A percentile compares a stretch with the other conserved stretches of the same genome.
Conservation (phyloP, 2,888 invertebrate genomes). For the Xylota segnis region DNA sequence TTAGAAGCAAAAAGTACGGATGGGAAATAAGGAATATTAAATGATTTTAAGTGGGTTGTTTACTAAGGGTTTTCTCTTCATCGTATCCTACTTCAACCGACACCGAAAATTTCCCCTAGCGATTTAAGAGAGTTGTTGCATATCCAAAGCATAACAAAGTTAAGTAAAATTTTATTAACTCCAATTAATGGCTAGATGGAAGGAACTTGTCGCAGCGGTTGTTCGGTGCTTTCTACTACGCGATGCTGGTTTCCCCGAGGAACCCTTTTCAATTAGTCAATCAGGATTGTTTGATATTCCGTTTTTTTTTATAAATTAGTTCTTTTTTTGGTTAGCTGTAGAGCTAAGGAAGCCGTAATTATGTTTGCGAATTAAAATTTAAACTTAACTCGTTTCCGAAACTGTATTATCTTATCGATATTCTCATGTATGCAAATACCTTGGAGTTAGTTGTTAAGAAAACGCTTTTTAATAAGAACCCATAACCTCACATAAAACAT, state of each 20-base stretch:
- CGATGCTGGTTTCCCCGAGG: conserved; percentile 39
- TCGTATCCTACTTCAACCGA: conserved; percentile 40
- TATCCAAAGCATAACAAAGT: conserved; percentile 61
- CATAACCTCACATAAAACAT: not conserved
- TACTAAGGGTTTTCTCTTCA: conserved; percentile 47
- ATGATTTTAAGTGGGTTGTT: conserved; percentile 61
- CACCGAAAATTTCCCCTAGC: conserved; percentile 51
- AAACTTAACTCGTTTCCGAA: conserved; percentile 31
- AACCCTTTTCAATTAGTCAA: conserved; percentile 65
- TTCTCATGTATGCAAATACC: not conserved
- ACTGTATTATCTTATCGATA: not conserved
- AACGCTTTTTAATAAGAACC: not conserved
- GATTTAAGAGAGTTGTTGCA: conserved; percentile 55
- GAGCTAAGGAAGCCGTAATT: conserved; percentile 29
- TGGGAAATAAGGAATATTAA: conserved; percentile 48
- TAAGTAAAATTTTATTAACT: conserved; percentile 67
- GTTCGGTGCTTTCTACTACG: conserved; percentile 40
- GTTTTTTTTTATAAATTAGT: conserved; percentile 31
- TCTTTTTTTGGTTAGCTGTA: conserved; percentile 12
- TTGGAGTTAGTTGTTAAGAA: not conserved
- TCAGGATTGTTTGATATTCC: conserved; percentile 61
- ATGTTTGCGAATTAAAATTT: conserved; percentile 45
- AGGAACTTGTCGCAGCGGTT: conserved; percentile 58
- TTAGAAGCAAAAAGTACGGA: conserved; percentile 39
- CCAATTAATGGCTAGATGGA: conserved; percentile 63